Conservation (phyloP, 2,888 invertebrate species). For the Drosophila kuntzei region DNA sequence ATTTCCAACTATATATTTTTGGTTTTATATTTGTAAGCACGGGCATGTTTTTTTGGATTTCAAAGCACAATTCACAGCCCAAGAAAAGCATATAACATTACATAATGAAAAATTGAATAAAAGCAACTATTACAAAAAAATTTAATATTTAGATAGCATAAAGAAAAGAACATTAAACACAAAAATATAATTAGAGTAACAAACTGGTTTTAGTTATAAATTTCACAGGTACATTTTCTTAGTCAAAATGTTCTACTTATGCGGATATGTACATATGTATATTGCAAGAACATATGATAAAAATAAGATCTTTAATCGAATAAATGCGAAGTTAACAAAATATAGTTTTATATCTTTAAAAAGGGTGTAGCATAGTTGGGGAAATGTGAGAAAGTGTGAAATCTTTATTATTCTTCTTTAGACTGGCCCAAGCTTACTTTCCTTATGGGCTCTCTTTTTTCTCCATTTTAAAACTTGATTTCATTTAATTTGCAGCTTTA, state of each 20-base stretch:
- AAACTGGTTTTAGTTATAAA: background rate
- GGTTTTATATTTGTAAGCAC: too few species aligned
- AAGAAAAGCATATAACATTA: too few species aligned
- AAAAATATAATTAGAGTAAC: background rate
- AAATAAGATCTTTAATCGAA: background rate
- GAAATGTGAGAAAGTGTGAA: background rate
- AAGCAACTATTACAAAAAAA: too few species aligned
- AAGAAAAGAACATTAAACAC: background rate
- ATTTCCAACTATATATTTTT: too few species aligned
- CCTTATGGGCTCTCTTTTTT: constrained; percentile 17
- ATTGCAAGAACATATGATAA: background rate
- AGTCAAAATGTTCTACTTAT: constrained; percentile 4
- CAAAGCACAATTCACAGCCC: too few species aligned
- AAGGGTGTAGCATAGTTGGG: background rate
- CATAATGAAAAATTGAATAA: too few species aligned
- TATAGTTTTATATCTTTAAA: background rate
- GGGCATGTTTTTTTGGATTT: too few species aligned
- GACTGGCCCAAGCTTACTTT: constrained; percentile 10
- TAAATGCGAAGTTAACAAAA: background rate
- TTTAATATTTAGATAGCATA: background rate
- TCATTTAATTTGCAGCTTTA: constrained; percentile 53
- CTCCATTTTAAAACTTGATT: constrained; percentile 48
- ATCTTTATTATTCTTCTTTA: background rate
- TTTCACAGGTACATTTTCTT: background rate
- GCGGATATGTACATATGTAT: too few species aligned